Percentiles rank a stretch among this genome's conserved stretches.
These are phyloP conservation scores for Acanthornis magna DNA, from an alignment of 2,797 vertebrate genomes.

Conservation along the genomic window DNA sequence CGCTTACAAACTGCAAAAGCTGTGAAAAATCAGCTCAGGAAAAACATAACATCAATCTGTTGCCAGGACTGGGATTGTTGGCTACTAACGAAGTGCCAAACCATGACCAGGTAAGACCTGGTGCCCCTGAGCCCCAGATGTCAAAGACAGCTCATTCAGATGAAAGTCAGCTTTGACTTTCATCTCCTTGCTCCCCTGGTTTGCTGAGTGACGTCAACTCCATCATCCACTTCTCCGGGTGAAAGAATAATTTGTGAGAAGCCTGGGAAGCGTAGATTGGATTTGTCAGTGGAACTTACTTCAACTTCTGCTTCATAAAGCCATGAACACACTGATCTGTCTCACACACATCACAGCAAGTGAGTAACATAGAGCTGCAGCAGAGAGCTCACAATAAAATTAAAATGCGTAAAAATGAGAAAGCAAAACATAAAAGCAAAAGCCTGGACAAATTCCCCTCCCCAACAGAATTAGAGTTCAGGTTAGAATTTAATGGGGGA, in stretches of 20 bases:
- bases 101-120: not conserved
- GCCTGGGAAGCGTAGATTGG: not conserved
- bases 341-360: not conserved
- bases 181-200: not conserved
- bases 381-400: not conserved
- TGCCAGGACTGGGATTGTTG: not conserved
- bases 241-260: not conserved
- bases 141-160: not conserved
- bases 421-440: not conserved
- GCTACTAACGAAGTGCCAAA: not conserved
- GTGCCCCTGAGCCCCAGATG: not conserved
- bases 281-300: not conserved
- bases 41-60: not conserved
- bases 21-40: not conserved
- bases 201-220: not conserved
- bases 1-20: not conserved
- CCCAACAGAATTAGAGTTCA: not conserved
- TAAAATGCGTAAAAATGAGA: not conserved
- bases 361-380: not conserved
- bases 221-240: not conserved
- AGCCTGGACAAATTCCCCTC: rapidly evolving
- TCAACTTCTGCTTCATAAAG: not conserved
- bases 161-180: not conserved
- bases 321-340: not conserved
- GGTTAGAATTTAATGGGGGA: not conserved